Evolutionary conservation across 2,888 invertebrate species (phyloP).

Genomic region (Lissocephala sabroskyi): DNA sequence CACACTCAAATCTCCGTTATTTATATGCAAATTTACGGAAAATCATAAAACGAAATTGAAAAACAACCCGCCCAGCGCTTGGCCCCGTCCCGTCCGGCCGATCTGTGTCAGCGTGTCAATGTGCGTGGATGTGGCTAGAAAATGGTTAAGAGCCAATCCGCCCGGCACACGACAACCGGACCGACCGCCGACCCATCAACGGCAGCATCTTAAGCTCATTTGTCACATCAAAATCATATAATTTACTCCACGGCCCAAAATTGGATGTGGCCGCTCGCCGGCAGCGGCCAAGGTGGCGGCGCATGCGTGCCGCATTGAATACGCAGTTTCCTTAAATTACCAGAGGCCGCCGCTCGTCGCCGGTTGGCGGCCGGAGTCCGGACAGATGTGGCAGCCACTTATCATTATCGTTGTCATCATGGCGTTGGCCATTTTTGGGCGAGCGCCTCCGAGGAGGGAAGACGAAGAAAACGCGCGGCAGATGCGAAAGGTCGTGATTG

Average conservation of each 20-base stretch:
- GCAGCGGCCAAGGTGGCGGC: too few species aligned
- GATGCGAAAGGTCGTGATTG: too few species aligned
- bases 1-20: slow-evolving; percentile 35
- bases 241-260: slow-evolving; percentile 65
- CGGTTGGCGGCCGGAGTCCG: background rate
- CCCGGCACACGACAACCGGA: background rate
- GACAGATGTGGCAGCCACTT: slow-evolving; percentile 17
- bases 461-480: too few species aligned
- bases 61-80: too few species aligned
- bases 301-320: slow-evolving; percentile 36
- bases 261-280: slow-evolving; percentile 55
- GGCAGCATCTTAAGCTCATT: slow-evolving; percentile 58
- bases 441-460: too few species aligned
- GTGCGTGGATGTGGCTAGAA: slow-evolving; percentile 34
- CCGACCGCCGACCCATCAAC: slow-evolving; percentile 30
- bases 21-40: slow-evolving; percentile 51
- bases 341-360: slow-evolving; percentile 8
- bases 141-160: slow-evolving; percentile 22
- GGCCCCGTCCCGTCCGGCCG: too few species aligned
- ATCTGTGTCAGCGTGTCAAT: slow-evolving; percentile 55
- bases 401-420: slow-evolving; percentile 15
- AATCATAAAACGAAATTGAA: slow-evolving; percentile 44
- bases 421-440: slow-evolving; percentile 51
- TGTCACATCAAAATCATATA: slow-evolving; percentile 64
- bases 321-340: slow-evolving; percentile 60